phyloP scores from a whole-genome alignment of 1,140 invertebrate genomes.

The Eufriesea mexicana region DNA sequence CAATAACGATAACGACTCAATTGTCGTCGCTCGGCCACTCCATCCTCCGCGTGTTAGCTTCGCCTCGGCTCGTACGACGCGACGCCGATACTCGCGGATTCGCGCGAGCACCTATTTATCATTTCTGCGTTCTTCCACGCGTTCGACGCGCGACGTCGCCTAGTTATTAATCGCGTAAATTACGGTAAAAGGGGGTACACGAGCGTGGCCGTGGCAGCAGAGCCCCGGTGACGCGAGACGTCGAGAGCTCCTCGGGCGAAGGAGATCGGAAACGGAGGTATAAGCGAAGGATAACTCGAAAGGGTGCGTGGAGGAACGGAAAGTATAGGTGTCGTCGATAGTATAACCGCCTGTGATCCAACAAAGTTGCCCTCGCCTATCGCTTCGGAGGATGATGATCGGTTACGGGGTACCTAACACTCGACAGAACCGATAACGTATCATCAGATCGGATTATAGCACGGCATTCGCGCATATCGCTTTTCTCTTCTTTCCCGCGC shows the following conservation, averaged over 20 bases:
- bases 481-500: not conserved
- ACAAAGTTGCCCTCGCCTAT: not conserved
- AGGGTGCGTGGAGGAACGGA: not conserved
- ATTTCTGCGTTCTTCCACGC: constrained; percentile 10
- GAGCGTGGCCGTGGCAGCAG: too few species aligned
- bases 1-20: constrained; percentile 46
- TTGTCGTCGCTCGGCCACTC: not conserved
- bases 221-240: not conserved
- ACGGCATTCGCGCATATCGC: not conserved
- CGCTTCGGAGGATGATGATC: not conserved
- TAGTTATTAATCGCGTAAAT: constrained; percentile 25
- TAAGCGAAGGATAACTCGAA: not conserved
- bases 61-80: constrained; percentile 3
- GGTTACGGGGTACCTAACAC: not conserved
- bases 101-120: constrained; percentile 1
- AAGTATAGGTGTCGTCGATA: not conserved
- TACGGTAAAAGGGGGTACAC: constrained; percentile 4
- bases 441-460: not conserved
- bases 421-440: not conserved
- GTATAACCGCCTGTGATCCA: not conserved
- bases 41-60: not conserved
- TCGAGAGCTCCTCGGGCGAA: too few species aligned
- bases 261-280: not conserved
- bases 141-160: not conserved
- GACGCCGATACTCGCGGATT: not conserved